Base-by-base conservation (phyloP, 2,888 invertebrate species). In the Prionchulus punctatus region DNA sequence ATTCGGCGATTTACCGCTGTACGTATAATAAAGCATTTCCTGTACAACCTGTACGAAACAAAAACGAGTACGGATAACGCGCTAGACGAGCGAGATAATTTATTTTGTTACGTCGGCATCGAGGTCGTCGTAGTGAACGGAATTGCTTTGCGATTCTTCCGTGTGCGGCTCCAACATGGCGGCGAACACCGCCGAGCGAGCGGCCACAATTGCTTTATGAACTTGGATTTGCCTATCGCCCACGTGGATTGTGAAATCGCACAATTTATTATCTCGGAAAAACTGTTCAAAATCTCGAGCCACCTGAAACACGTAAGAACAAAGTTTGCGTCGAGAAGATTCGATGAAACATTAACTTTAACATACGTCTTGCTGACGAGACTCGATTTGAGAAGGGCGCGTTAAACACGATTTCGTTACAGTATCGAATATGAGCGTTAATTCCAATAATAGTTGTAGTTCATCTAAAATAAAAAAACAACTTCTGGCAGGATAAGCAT, bases 381-480 rank as follows among this genome's bases (percentile, higher is more conserved):
- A 23, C 53, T 55, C 55, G 23, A 55, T 50, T 28, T 55, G 52
- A 28, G 27, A n/a, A 2, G 49, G 49, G 12, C 30, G 25, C 4
- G 52, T 25, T 7, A 64, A 64, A 36, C 63, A 62, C 51, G 59
- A 61, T 51, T 63, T 63, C 1, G 69, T 69, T 7, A 68, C 59
- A 1, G 69, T 67, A 56, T 69, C 69, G 49, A 67, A 67, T 4
- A 65, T 66, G 36, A 68, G 62, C 12, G 64, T 64, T 36, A 69
- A 63, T n/a, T 58, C 63, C 43, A 67, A 58, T 25, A 62, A 60
- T 26, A 69, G 60, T 55, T 65, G 63, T 2, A 69, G 61, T 43
- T 69, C 69, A 54, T 69, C 69, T 55, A 30, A 54, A 54, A 50
- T 23, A 43, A 53, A 43, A 53, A 53, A 3, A 51, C 31, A 51